Base-by-base conservation (phyloP, 2,888 invertebrate genomes). In the Venustoraphidia nigricollis region DNA sequence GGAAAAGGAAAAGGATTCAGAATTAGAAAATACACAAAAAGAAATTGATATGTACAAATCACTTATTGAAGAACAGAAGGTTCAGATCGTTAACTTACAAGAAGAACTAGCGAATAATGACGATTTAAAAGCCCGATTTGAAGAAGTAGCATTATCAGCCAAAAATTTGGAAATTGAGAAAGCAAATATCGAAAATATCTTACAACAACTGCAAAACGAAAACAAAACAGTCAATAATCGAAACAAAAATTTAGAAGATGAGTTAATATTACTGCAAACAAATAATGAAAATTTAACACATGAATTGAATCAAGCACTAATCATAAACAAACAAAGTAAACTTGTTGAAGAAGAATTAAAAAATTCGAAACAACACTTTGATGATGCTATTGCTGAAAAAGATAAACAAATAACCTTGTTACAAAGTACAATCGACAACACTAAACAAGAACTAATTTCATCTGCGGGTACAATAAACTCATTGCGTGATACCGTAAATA, bases 51-150 rank as follows among this genome's bases (percentile, higher is more conserved):
- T 66, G 34, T 51, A 67, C 2, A 62, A 64, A 44, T 58, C 61
- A 0, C 51, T 68, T n/a, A 61, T 64, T 2, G 55, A 58, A 1
- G 67, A 68, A 45, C 67, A 68, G 54, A 67, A 68, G 53, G 61
- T 66, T 46, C 66, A 67, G 64, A 43, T 56, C 59, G n/a, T 62
- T 59, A 35, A 63, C 63, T 43, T 47, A 38, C 64, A 66, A 37
- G 58, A 57, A 44, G 66, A 67, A 52, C 56, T 59, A 54, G 59
- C 36, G 52, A 59, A 6, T 58, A 61, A 57, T 48, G 71, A 53
- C 56, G 65, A 57, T 27, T 27, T 27, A 27, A 27, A 27, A 27
- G 27, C 10, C 11, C 39, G 14, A 39, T 39, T 39, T 6, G 48
- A 57, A 41, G 52, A 57, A 17, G 11, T 42, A 17, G 11, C 34